Evolutionary conservation across 2,888 invertebrate genomes (phyloP).

Genomic region (Andrena dorsata): DNA sequence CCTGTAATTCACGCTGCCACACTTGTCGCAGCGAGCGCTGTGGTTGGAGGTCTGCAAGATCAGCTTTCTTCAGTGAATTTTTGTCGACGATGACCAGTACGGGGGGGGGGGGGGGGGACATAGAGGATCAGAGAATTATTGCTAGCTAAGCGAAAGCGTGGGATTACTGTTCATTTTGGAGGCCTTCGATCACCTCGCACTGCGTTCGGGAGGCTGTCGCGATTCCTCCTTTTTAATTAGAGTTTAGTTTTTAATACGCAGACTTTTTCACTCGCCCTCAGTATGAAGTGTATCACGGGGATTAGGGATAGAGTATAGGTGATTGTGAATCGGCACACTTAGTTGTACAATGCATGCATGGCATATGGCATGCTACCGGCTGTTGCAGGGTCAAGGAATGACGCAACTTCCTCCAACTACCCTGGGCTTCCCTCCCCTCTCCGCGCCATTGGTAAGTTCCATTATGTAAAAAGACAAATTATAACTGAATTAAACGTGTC

Average conservation of each 20-base stretch:
- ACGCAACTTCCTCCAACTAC: constrained; percentile 83
- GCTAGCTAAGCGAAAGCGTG: no score
- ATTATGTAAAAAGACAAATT: constrained; percentile 21
- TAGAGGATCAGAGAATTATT: no score
- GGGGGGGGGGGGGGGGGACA: no score
- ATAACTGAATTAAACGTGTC: background rate
- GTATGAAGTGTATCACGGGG: background rate
- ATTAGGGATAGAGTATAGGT: constrained; percentile 27
- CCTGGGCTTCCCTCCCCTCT: constrained; percentile 80
- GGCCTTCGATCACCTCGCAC: background rate
- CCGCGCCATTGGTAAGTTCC: constrained; percentile 82
- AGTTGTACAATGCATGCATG: constrained; percentile 83
- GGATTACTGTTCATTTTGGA: background rate
- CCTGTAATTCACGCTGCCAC: constrained; percentile 9
- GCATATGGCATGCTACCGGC: constrained; percentile 81
- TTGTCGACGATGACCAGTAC: no score
- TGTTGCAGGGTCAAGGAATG: constrained; percentile 86
- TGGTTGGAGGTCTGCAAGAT: background rate
- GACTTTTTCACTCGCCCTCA: background rate
- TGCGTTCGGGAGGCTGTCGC: background rate
- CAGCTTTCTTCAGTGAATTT: background rate
- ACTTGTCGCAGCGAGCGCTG: background rate
- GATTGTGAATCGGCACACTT: constrained; percentile 75
- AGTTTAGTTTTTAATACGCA: background rate
- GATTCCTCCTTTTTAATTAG: background rate